Base-by-base conservation (phyloP, 2,888 invertebrate species). In the Stomorhina lunata region DNA sequence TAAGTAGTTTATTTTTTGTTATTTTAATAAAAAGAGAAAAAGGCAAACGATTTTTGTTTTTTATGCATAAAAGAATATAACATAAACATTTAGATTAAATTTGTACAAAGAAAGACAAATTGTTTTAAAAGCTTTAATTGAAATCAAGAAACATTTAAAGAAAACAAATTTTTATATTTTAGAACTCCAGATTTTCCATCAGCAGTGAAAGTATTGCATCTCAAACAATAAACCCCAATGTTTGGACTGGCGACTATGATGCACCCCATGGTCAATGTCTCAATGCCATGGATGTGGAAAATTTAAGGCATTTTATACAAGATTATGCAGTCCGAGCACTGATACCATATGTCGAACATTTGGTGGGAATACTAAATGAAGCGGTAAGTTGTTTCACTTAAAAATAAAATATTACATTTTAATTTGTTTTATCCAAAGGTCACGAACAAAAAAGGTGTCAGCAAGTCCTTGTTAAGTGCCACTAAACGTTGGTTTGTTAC, bases 401-500 rank as follows among this genome's bases (percentile, higher is more conserved):
- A 50, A 48, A 15, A 29, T 9, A 25, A 20, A 22, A 5, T 7
- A 27, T 10, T 6, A 10, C 3, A 5, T 27, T 10, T 10, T 15
- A 69, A 9, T 20, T 3, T n/a, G 15, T 20, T 50, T 20, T 1
- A 29, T 61, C 17, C 25, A 4, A 15, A 94, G 94, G 94, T 95
- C 71, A 94, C 95, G 22, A 96, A 96, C 88, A 96, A 96, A 88
- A 98, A 98, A 91, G 98, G 98, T 5, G 95, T 99, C 2, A 97
- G 98, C 89, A 94, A 97, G 88, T 98, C 98, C 0, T 92, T 99
- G 83, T 93, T 99, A 84, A 98, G 96, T 89, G 98, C 98, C 17
- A 98, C 99, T 1, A 98, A 98, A 92, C 93, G 98, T 86, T 98
- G 98, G 96, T 98, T 99, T 92, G 96, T 96, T 17, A 96, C 97